These are phyloP conservation scores for Centropus bengalensis DNA, from an alignment of 2,113 vertebrate genomes.

Conservation along the genomic window DNA sequence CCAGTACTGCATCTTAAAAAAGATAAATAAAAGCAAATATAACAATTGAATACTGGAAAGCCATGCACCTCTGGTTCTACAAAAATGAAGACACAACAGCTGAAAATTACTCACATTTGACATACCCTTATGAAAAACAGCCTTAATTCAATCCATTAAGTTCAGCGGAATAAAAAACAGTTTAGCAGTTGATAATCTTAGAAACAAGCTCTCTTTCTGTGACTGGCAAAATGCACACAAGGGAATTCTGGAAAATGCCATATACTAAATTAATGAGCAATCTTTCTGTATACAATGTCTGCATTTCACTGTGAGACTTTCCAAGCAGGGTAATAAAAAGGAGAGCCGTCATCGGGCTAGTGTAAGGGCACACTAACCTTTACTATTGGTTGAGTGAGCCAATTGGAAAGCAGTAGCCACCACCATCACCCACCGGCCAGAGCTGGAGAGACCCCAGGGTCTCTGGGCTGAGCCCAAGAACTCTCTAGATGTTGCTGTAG, in stretches of 20 bases:
- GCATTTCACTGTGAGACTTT: neutral
- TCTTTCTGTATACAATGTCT: neutral
- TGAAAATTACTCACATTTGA: neutral
- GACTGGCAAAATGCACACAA: conserved; percentile 11
- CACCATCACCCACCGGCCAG: rapidly evolving
- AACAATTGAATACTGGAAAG: neutral
- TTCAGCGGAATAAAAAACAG: neutral
- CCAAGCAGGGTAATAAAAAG: neutral
- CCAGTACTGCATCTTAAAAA: neutral
- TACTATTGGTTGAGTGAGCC: neutral
- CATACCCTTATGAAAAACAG: neutral
- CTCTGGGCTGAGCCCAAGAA: neutral
- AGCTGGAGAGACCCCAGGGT: neutral
- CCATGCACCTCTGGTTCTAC: neutral
- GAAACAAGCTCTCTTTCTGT: neutral
- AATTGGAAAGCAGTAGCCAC: neutral
- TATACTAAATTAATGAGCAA: conserved; percentile 4
- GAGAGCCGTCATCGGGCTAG: neutral
- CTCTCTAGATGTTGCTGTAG: neutral
- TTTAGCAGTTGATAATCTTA: neutral
- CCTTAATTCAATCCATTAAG: neutral
- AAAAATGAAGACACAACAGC: neutral
- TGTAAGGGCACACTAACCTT: neutral
- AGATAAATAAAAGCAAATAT: neutral
- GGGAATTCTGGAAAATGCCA: conserved; percentile 16